Evolutionary conservation across 2,888 invertebrate species (phyloP).

Genomic region (Parasteatoda lunata): DNA sequence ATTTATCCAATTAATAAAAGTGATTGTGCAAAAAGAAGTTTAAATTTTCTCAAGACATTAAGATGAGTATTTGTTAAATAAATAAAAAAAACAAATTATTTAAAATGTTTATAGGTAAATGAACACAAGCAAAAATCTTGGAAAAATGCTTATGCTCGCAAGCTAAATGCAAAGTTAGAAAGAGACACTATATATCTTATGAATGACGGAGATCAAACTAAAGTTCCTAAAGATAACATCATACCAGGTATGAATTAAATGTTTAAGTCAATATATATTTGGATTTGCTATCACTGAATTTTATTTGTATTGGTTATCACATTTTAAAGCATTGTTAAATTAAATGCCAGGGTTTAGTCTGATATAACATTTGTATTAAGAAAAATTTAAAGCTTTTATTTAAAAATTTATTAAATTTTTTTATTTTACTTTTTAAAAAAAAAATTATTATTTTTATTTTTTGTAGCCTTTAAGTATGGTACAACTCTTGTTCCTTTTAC

Average conservation of each 20-base stretch:
- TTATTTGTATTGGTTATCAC: no score
- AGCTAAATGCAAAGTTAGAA: constrained; percentile 73
- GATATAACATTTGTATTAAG: neutral
- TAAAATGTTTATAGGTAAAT: constrained; percentile 37
- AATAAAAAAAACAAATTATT: neutral
- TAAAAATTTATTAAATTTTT: neutral
- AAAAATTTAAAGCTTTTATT: neutral
- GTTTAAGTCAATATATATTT: no score
- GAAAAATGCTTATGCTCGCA: constrained; percentile 75
- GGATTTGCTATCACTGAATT: no score
- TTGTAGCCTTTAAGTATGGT: constrained; percentile 78
- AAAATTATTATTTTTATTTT: neutral
- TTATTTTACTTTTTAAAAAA: no score
- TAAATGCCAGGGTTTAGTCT: neutral
- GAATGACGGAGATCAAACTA: constrained; percentile 76
- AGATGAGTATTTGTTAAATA: no score
- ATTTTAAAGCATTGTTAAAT: neutral
- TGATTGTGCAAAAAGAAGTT: no score
- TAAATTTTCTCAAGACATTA: no score
- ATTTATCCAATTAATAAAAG: no score
- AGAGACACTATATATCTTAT: constrained; percentile 72
- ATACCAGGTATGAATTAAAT: constrained; percentile 75
- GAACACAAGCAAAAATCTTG: constrained; percentile 69
- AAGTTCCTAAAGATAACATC: constrained; percentile 77
- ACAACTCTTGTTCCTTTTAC: constrained; percentile 79